Percentiles rank a stretch among this genome's conserved stretches.
Evolutionary conservation across 2,113 vertebrate species (phyloP).

Genomic region (Calypte anna): DNA sequence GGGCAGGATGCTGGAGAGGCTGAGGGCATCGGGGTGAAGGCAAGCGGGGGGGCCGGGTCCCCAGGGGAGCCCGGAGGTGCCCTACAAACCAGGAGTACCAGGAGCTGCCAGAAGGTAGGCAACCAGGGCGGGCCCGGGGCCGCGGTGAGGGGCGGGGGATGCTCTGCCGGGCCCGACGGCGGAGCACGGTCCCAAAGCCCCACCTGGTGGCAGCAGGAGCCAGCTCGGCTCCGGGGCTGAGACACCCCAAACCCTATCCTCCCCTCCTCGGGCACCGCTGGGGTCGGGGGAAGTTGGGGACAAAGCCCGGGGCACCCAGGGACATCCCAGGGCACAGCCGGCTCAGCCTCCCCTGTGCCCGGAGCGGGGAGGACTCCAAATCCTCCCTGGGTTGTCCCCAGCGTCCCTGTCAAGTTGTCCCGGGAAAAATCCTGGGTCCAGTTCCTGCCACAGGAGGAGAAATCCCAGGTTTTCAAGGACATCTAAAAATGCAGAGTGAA

Average conservation of each 20-base stretch:
- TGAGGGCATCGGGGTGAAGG: fast-evolving
- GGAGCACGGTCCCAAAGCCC: neutral
- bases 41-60: neutral
- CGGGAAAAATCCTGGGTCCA: fast-evolving
- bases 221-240: neutral
- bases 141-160: neutral
- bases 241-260: neutral
- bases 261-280: neutral
- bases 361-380: neutral
- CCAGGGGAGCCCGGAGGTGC: too few species aligned
- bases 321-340: too few species aligned
- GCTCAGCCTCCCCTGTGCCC: too few species aligned
- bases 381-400: neutral
- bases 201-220: neutral
- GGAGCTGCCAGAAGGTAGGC: neutral
- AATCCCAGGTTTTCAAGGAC: neutral
- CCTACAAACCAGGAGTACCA: fast-evolving
- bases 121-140: too few species aligned
- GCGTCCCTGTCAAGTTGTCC: neutral
- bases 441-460: neutral
- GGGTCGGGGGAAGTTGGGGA: neutral
- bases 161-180: neutral
- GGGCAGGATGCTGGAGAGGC: neutral
- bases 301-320: too few species aligned
- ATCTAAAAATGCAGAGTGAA: fast-evolving